Evolutionary conservation across 2,888 invertebrate genomes (phyloP), one percentile per base, ranked within the genome.

Genomic region (Sesia apiformis): DNA sequence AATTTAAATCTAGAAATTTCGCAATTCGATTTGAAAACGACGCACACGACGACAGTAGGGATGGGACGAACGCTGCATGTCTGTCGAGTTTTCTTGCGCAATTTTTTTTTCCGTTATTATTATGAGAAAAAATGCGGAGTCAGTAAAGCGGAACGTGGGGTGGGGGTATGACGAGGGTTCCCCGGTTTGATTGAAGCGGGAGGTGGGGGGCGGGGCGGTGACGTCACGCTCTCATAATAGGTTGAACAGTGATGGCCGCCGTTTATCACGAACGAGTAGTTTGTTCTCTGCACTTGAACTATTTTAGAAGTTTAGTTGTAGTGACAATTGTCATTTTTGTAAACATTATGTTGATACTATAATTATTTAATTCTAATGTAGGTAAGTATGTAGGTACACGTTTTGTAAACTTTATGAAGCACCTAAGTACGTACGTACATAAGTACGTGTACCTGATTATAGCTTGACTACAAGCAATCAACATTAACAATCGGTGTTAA

Each of bases 201-300:
- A 79, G 83, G 84, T 67, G 84, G 79, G 83, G 84, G 85, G 86
- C 85, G 87, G 88, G 87, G 88, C 87, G 78, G 85, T 89, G 89
- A 89, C 89, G 88, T 89, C 89, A 88, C 80, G 81, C 84, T 84
- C 87, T 88, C 80, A 87, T 88, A 88, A 89, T 88, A 88, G 87
- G 86, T 84, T 83, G 79, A 80, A 80, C 89, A 87, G 84, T 84
- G 85, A 89, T 89, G 89, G 89, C 89, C 84, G 88, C 87, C 86
- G 82, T 84, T 83, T 86, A 84, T 88, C 84, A 85, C 79, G 74
- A 73, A 76, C 67, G 74, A 78, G 75, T 77, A 23, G 79, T 76
- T 79, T 77, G 78, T 68, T 79, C 66, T 69, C 72, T 84, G 80
- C 83, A 84, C 78, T 85, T 80, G 77, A 76, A 76, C 73, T 81